Conservation (phyloP, 2,113 vertebrate species). For the Ranitomeya variabilis region DNA sequence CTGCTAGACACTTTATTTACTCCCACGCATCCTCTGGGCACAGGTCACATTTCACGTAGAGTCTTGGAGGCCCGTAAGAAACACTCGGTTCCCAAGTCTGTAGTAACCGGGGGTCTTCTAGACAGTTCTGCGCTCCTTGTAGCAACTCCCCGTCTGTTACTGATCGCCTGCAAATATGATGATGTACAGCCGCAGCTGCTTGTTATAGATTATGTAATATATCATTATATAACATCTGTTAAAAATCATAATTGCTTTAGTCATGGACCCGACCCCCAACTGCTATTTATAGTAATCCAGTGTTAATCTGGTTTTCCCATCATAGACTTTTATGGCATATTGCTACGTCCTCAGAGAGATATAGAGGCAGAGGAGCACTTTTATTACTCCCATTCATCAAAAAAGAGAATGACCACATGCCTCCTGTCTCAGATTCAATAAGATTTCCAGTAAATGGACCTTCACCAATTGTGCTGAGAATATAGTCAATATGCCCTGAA, state of each 20-base stretch:
- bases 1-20: constrained; percentile 53
- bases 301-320: background rate
- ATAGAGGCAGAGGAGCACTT: background rate
- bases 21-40: constrained; percentile 45
- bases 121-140: background rate
- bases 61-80: background rate
- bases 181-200: background rate
- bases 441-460: background rate
- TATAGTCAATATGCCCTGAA: too few relatives aligned
- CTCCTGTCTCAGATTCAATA: background rate
- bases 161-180: background rate
- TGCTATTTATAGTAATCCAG: background rate
- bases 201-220: background rate
- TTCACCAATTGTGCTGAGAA: too few relatives aligned
- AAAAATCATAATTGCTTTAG: background rate
- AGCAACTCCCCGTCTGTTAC: background rate
- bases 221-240: background rate
- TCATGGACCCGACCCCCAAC: background rate
- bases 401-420: background rate
- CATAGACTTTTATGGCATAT: background rate
- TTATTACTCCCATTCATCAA: background rate
- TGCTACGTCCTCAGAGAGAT: background rate
- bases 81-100: background rate
- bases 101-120: background rate
- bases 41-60: constrained; percentile 42